Evolutionary conservation across 2,888 invertebrate genomes (phyloP), one percentile per base, ranked within the genome.

Genomic region (Andricus curvator): DNA sequence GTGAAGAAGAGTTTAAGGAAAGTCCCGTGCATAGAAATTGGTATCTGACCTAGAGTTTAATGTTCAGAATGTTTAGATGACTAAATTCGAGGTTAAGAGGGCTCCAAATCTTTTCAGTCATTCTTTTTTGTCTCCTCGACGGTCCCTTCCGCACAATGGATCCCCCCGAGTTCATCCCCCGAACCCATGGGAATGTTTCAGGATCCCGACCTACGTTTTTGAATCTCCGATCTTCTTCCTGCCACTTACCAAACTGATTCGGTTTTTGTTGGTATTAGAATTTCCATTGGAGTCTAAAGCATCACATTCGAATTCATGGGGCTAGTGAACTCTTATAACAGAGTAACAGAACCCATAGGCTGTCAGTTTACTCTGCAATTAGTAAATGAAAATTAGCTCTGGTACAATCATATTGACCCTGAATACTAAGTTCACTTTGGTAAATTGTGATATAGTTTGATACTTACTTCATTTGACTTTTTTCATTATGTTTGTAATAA

Each of bases 1-100:
- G 82, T 82, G 82, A 82, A 82, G 82, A 82, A 65, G 78, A 70
- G 74, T 25, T 66, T 70, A 62, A 79, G 74, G 78, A 77, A 81
- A 78, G 79, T 82, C 79, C 80, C 80, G 82, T 80, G 78, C 51
- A 67, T 76, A 62, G 68, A 74, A 79, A 29, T 44, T 29, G 51
- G 64, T 78, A 77, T 44, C 77, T 77, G 77, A 77, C 77, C 77
- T 77, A 77, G 41, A 64, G 56, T 74, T 74, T 62, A 44, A 25
- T 48, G 68, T 68, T 68, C 41, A 70, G 33, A 51, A 25, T 29
- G 25, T 68, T 68, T 68, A 70, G 51, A 33, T 74, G 77, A 77
- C 41, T 77, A 64, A 48, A 66, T 78, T 74, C 67, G 25, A 78
- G 33, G 56, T 65, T 56, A 78, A 48, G 76, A 66, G 81, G 80